phyloP scores from a whole-genome alignment of 2,113 vertebrate species.

The Bothrops jararaca region DNA sequence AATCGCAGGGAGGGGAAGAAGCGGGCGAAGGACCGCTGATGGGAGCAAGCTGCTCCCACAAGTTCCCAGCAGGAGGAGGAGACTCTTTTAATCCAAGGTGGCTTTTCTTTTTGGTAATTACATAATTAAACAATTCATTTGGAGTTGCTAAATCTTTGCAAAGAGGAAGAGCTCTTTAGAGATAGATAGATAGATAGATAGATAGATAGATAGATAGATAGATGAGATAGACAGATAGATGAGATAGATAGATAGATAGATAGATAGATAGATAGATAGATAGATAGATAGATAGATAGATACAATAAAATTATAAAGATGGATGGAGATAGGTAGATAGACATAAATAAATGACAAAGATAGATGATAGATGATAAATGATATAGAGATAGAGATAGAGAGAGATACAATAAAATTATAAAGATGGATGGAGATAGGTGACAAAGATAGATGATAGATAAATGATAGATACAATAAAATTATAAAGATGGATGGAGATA shows the following conservation, averaged over 20 bases:
- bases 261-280: neutral
- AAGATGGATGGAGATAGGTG: neutral
- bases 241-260: neutral
- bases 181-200: neutral
- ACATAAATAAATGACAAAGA: too few species aligned
- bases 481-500: too few species aligned
- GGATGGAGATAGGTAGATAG: too few species aligned
- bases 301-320: too few species aligned
- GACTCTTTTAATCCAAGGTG: conserved; percentile 68
- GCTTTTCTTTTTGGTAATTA: conserved; percentile 67
- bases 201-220: too few species aligned
- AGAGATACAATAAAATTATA: neutral
- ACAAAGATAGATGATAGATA: too few species aligned
- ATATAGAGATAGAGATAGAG: neutral
- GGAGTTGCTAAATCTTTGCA: conserved; percentile 55
- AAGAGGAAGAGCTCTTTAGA: conserved; percentile 23
- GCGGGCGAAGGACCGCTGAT: conserved; percentile 39
- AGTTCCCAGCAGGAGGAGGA: conserved; percentile 43
- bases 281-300: too few species aligned
- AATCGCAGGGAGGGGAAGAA: conserved; percentile 72
- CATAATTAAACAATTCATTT: conserved; percentile 72
- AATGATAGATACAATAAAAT: too few species aligned
- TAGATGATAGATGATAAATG: neutral
- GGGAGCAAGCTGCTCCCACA: conserved; percentile 69
- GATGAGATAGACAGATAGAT: neutral